Evolutionary conservation across 2,113 vertebrate genomes (phyloP).

Genomic region (Alethe diademata): DNA sequence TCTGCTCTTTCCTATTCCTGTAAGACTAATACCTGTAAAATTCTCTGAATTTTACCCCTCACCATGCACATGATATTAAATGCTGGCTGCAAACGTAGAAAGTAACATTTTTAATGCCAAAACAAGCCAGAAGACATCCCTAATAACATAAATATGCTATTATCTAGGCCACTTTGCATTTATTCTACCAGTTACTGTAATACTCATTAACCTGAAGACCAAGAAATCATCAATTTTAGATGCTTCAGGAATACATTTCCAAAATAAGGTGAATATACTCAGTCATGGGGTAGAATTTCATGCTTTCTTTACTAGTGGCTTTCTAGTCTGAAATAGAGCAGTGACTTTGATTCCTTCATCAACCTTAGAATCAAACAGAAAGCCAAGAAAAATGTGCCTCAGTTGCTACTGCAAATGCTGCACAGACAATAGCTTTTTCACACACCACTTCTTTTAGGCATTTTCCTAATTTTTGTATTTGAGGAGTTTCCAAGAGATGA

Average conservation of each 20-base stretch:
- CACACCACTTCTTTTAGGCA: neutral
- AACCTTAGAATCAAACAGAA: neutral
- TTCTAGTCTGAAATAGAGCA: neutral
- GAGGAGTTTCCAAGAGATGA: neutral
- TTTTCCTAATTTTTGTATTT: neutral
- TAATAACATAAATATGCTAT: neutral
- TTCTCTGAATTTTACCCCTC: neutral
- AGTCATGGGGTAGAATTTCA: neutral
- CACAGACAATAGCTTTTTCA: neutral
- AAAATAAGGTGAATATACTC: neutral
- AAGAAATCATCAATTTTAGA: neutral
- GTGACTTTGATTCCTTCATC: neutral
- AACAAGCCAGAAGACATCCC: neutral
- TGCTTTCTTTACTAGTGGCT: neutral
- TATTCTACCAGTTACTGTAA: neutral
- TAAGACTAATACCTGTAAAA: neutral
- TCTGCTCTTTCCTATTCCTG: neutral
- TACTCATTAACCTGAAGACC: neutral
- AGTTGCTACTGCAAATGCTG: neutral
- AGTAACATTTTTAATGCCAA: neutral
- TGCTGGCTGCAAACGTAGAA: neutral
- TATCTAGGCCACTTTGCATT: neutral
- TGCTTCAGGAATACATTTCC: neutral
- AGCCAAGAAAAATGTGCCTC: neutral
- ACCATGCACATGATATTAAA: neutral